Base-by-base conservation (phyloP, 2,888 invertebrate species). In the Hylaea fasciaria region DNA sequence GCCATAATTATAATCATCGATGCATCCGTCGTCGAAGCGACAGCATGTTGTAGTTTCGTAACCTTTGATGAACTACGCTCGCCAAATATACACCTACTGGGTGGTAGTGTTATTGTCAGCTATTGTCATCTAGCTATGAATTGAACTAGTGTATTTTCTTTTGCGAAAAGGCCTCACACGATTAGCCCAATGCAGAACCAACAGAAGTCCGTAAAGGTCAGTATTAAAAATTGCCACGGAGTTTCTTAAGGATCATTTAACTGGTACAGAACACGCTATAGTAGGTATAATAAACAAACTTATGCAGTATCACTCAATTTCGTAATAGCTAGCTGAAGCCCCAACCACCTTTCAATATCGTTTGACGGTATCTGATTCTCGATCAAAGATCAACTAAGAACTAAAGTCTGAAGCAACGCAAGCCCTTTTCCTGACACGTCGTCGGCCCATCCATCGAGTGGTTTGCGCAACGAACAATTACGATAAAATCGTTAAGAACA, bases 401-500 rank as follows among this genome's bases (percentile, higher is more conserved):
- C 53, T 47, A 54, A 50, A 55, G 47, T 52, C 41, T 53, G 56
- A 65, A 57, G 54, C 55, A 62, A 68, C 58, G 47, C 55, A 49
- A 63, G 62, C 57, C 62, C 66, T 65, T 66, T 64, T 57, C 55
- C 56, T 53, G 49, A 44, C 32, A 32, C 32, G 50, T 57, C 58
- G 54, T 57, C 58, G 41, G 48, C 50, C 52, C 48, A 35, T 61
- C 62, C 40, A 50, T 52, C 55, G 48, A 41, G 56, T 48, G 50
- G 64, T 62, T 70, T 68, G 61, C 68, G 70, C 68, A 70, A 70
- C 51, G 55, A 60, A 55, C 62, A 64, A 66, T 68, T 62, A 73
- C 68, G 69, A 70, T 71, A 65, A 62, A 62, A 69, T 68, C 61
- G 62, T 59, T 46, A 64, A 61, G 70, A 70, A 62, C 68, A 73